Base-by-base conservation (phyloP, 2,888 invertebrate species). In the Allolobophora icterica region DNA sequence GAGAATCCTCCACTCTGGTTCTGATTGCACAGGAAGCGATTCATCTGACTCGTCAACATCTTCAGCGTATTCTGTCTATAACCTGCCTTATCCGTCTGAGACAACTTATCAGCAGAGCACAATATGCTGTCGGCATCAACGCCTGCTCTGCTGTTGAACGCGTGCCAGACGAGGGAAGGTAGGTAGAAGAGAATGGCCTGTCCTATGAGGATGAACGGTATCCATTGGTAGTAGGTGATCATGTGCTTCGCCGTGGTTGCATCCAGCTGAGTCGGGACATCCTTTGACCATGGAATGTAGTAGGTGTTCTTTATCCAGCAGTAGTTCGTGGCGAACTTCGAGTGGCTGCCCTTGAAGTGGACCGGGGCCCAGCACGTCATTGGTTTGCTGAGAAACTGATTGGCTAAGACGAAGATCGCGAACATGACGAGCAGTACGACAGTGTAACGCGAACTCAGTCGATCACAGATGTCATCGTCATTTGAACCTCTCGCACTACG, bases 141-240 rank as follows among this genome's bases (percentile, higher is more conserved):
- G 8, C 92, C 92, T n/a, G 92, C 91, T 42, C 94, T 94, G 92
- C 94, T 94, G 92, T 94, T 94, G 94, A 95, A 94, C 71, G 94
- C 92, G 91, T 95, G 93, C 95, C 95, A 95, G 93, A 95, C 93
- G 83, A 95, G 92, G 93, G 95, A 94, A 21, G 95, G 95, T 91
- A 94, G 93, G 93, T 95, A 95, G 93, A 95, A 95, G 83, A 95
- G 93, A 91, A 95, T 93, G 87, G 95, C 95, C 92, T 95, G 93
- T 45, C 93, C 92, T 42, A 95, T 94, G n/a, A 94, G 93, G 92
- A 94, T 94, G 92, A 94, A 94, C 17, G 94, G 94, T 93, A 92
- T 92, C 93, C 93, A 93, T 91, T 94, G 94, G 91, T 94, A 94
- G 91, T 94, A 94, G 33, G 93, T 91, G 21, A 94, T 90, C 92